Conservation (phyloP, 1,140 invertebrate species). For the Pseudoatta argentina region DNA sequence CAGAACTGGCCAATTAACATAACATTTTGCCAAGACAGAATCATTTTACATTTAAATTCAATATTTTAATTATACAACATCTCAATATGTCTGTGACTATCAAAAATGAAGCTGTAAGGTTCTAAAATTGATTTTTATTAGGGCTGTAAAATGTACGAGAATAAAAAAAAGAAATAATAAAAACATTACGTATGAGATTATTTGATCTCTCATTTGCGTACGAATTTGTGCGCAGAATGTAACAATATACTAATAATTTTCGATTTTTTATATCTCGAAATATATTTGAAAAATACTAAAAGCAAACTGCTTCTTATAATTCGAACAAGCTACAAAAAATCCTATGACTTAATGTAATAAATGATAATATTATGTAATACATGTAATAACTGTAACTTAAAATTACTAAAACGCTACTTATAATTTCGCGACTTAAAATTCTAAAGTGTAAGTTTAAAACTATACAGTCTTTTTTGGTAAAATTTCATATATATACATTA, state of each 20-base stretch:
- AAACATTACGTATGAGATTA: neutral
- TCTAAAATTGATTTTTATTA: neutral
- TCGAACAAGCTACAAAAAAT: neutral
- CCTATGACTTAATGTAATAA: neutral
- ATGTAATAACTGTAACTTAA: constrained; percentile 30
- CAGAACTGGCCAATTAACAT: neutral
- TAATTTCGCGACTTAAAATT: constrained; percentile 41
- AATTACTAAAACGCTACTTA: neutral
- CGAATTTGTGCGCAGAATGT: constrained; percentile 1
- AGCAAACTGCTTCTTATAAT: neutral
- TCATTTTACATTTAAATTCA: neutral
- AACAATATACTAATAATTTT: neutral
- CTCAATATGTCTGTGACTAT: neutral
- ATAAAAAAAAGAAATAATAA: neutral
- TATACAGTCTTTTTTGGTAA: constrained; percentile 36
- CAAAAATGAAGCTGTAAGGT: neutral
- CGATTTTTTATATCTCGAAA: neutral
- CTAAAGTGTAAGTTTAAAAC: constrained; percentile 1
- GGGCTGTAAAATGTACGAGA: neutral
- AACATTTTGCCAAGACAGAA: neutral
- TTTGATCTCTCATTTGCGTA: neutral
- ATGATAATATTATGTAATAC: neutral
- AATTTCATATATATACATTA: neutral
- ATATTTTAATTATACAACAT: neutral
- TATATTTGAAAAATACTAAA: constrained; percentile 11